Evolutionary conservation across 2,797 vertebrate species (phyloP).

Genomic region (Urophycis tenuis): DNA sequence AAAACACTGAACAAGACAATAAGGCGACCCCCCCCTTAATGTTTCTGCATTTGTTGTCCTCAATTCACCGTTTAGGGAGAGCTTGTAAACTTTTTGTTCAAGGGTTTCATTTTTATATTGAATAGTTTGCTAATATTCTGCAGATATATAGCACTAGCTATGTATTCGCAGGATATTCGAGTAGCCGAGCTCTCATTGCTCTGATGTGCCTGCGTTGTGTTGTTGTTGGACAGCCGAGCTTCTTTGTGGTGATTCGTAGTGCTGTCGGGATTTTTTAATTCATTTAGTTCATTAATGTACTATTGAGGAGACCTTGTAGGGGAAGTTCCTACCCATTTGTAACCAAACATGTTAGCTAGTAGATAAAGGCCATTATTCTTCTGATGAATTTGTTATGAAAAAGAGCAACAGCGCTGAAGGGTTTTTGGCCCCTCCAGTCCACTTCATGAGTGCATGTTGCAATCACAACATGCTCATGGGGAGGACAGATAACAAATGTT

Average conservation of each 20-base stretch:
- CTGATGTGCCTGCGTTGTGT: slow-evolving; percentile 19
- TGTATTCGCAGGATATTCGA: neutral
- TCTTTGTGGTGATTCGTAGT: slow-evolving; percentile 29
- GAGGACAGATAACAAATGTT: slow-evolving; percentile 41
- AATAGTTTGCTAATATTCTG: neutral
- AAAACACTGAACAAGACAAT: slow-evolving; percentile 1
- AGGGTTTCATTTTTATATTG: neutral
- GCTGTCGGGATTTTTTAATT: neutral
- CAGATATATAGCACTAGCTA: neutral
- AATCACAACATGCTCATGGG: slow-evolving; percentile 33
- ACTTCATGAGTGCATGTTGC: slow-evolving; percentile 32
- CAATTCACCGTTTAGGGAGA: neutral
- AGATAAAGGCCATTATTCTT: slow-evolving; percentile 51
- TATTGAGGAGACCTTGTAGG: slow-evolving; percentile 16
- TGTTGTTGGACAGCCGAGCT: slow-evolving; percentile 34
- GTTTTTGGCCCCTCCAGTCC: slow-evolving; percentile 28
- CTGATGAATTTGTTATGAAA: slow-evolving; percentile 22
- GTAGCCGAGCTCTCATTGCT: slow-evolving; percentile 12
- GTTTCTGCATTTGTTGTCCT: neutral
- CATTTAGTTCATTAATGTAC: too few relatives aligned
- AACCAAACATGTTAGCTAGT: slow-evolving; percentile 45
- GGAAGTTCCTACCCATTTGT: slow-evolving; percentile 43
- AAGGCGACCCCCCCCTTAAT: neutral
- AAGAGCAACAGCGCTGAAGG: slow-evolving; percentile 36
- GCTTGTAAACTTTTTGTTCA: neutral